Evolutionary conservation across 2,113 vertebrate species (phyloP), one percentile per base, ranked within the genome.

Genomic region (Marcusenius ussheri): DNA sequence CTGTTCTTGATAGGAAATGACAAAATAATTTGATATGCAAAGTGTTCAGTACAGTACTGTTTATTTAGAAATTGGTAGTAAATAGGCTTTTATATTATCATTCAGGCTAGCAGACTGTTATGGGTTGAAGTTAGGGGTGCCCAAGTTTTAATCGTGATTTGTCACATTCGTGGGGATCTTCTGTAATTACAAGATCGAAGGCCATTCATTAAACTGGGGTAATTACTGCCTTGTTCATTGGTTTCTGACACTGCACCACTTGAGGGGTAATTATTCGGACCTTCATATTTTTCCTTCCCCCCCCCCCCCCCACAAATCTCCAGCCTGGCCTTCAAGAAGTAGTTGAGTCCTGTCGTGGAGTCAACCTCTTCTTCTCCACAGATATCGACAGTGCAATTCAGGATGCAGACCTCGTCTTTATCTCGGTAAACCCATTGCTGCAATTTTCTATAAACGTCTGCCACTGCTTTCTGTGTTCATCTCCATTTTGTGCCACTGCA

Each of bases 321-420:
- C 93, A 99, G 98, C 98, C 98, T 4, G 98, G 97, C 27, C 95
- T 99, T 90, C 98, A 98, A 93, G 98, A 99, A 92, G 98, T 99
- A 53, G 98, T 99, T 87, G 96, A 99, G 91, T 99, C 98, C 45
- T 99, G 98, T 91, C 93, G 98, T 93, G 98, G 98, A 47, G 97
- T 93, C 93, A 99, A 99, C 92, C 95, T 99, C 13, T 99, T 99
- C 93, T 99, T 98, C 95, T 99, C 98, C 5, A 99, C 98, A 31
- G 97, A 97, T 94, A 98, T 99, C 53, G 97, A 99, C 94, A 95
- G 97, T 83, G 98, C 98, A 93, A 99, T 99, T 93, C 96, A 94
- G 93, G 97, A 98, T n/a, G 98, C 98, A 3, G 98, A 99, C 93
- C 96, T 99, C 8, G 97, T 99, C 77, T 99, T 99, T 93, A 99